These are phyloP conservation scores for Uloborus plumipes DNA, from an alignment of 2,888 invertebrate genomes.

Conservation along the genomic window DNA sequence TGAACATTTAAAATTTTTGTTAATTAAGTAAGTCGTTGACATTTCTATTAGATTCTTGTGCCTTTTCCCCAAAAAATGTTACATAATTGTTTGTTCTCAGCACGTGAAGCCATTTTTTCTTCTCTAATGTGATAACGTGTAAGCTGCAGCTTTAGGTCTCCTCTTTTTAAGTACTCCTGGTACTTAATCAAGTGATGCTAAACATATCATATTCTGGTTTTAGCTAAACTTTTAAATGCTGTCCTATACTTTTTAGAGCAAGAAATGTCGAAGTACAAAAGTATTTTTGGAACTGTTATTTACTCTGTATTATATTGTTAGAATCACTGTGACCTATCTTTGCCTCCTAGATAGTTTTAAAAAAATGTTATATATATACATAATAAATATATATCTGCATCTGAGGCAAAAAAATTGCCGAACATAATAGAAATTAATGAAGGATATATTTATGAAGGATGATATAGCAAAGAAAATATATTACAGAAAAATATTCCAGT, in stretches of 20 bases:
- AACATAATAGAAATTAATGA: conserved; percentile 17
- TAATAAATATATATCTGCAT: conserved; percentile 32
- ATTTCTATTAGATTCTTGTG: no score
- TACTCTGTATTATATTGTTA: conserved; percentile 55
- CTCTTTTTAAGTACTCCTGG: conserved; percentile 5
- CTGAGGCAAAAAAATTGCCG: conserved; percentile 28
- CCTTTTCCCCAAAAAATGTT: no score
- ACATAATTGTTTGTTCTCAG: no score
- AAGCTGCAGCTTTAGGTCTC: no score
- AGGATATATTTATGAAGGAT: conserved; percentile 13
- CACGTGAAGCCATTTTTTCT: no score
- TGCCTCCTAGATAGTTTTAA: conserved; percentile 32
- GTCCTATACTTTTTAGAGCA: conserved; percentile 50
- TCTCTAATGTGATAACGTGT: no score
- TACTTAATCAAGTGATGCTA: conserved; percentile 46
- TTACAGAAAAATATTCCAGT: conserved; percentile 28
- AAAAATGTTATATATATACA: conserved; percentile 24
- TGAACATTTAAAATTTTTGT: no score
- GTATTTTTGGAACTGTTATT: conserved; percentile 61
- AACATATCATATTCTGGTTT: conserved; percentile 58
- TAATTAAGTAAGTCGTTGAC: no score
- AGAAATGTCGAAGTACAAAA: conserved; percentile 50
- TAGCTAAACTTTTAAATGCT: conserved; percentile 41
- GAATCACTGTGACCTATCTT: conserved; percentile 32
- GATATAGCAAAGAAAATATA: conserved; percentile 15